These are phyloP conservation scores for Dasyurus viverrinus DNA, from an alignment of 2,113 vertebrate species.

Conservation along the genomic window DNA sequence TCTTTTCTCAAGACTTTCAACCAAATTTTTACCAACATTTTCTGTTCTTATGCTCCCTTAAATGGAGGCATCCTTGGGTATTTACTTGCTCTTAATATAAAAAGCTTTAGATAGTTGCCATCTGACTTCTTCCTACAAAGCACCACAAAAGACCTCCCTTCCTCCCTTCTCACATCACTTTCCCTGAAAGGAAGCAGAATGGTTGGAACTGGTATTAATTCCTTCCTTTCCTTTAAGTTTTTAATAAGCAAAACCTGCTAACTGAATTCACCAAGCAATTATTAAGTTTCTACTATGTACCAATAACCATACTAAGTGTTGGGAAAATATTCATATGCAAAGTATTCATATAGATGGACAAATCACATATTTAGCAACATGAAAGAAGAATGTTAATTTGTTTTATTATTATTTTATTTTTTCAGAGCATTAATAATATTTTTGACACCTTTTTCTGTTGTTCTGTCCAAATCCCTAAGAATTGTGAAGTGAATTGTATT, in stretches of 20 bases:
- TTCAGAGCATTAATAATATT: conserved; percentile 88
- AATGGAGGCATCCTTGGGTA: background rate
- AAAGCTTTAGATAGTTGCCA: background rate
- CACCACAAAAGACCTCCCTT: background rate
- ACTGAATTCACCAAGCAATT: too few relatives aligned
- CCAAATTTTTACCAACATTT: background rate
- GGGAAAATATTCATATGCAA: background rate
- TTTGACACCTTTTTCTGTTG: conserved; percentile 88
- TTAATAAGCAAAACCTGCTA: too few relatives aligned
- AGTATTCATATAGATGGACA: background rate
- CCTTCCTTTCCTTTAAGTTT: too few relatives aligned
- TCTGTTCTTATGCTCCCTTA: background rate
- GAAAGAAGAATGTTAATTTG: background rate
- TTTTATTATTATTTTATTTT: background rate
- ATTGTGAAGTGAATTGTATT: conserved; percentile 89
- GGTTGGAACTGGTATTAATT: too few relatives aligned
- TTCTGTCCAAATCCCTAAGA: conserved; percentile 87
- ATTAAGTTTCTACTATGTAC: background rate
- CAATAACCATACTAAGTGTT: background rate
- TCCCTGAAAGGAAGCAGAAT: background rate
- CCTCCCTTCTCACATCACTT: background rate
- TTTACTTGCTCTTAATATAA: background rate
- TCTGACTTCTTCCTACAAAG: background rate
- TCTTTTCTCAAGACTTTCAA: background rate
- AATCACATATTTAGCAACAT: background rate